Conservation (phyloP, 2,888 invertebrate genomes). For the Patella caerulea region DNA sequence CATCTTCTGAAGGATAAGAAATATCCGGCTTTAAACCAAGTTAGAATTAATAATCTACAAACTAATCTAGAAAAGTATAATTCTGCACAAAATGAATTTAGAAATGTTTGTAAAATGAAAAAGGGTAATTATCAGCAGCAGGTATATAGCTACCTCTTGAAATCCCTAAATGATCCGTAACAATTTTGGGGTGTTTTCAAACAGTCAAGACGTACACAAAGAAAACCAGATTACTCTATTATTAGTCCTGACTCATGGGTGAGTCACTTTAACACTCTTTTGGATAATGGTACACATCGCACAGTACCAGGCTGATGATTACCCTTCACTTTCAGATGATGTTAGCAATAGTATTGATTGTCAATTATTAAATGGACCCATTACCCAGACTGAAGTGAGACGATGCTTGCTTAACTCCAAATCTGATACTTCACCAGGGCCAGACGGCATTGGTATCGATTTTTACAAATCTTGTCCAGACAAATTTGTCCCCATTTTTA, state of each 20-base stretch:
- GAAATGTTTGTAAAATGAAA: background rate
- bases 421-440: background rate
- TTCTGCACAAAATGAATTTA: background rate
- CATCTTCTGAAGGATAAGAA: background rate
- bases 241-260: too few relatives aligned
- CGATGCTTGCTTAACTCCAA: background rate
- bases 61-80: background rate
- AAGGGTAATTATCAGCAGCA: background rate
- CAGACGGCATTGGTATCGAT: background rate
- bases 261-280: too few relatives aligned
- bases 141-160: background rate
- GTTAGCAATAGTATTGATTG: background rate
- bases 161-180: background rate
- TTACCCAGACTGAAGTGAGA: background rate
- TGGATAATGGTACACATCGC: too few relatives aligned
- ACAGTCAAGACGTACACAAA: too few relatives aligned
- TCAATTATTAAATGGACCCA: background rate
- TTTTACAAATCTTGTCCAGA: too few relatives aligned
- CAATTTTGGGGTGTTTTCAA: background rate
- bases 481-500: too few relatives aligned
- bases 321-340: too few relatives aligned
- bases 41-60: background rate
- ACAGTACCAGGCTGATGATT: too few relatives aligned
- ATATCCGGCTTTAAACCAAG: background rate
- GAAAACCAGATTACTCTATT: too few relatives aligned